These are phyloP conservation scores for Acromyrmex echinatior DNA, from an alignment of 1,140 invertebrate genomes.

Conservation along the genomic window DNA sequence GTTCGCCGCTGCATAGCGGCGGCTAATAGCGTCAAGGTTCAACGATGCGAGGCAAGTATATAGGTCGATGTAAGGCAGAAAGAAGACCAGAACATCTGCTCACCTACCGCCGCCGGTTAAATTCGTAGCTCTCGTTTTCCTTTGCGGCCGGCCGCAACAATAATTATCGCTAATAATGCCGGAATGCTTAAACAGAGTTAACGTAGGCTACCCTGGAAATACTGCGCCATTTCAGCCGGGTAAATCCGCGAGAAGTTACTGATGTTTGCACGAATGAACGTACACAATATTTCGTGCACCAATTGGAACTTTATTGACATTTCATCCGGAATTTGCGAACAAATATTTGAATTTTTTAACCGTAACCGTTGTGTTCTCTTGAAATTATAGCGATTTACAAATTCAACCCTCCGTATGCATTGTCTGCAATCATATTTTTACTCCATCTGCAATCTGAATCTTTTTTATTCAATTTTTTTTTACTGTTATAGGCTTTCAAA, in stretches of 20 bases:
- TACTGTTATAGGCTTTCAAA: too few relatives aligned
- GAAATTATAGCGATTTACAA: not conserved
- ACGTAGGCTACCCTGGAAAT: conserved; percentile 37
- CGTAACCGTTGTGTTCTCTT: not conserved
- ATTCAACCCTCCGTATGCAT: not conserved
- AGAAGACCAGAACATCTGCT: conserved; percentile 56
- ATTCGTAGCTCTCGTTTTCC: conserved; percentile 61
- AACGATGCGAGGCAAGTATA: conserved; percentile 54
- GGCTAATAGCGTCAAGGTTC: conserved; percentile 58
- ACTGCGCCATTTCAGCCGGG: conserved; percentile 20
- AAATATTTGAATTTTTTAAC: not conserved
- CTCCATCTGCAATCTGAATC: too few relatives aligned
- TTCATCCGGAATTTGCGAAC: not conserved
- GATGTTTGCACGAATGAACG: not conserved
- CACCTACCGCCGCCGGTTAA: conserved; percentile 35
- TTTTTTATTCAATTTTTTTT: too few relatives aligned
- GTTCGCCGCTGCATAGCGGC: conserved; percentile 23
- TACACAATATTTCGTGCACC: not conserved
- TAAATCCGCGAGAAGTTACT: conserved; percentile 6
- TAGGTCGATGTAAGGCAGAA: conserved; percentile 49
- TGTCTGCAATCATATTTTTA: too few relatives aligned
- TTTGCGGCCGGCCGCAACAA: conserved; percentile 59
- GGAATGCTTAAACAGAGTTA: conserved; percentile 63
- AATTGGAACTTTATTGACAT: conserved; percentile 12
- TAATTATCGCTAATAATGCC: conserved; percentile 66